Base-by-base conservation (phyloP, 2,797 vertebrate genomes). In the Euthynnus affinis region DNA sequence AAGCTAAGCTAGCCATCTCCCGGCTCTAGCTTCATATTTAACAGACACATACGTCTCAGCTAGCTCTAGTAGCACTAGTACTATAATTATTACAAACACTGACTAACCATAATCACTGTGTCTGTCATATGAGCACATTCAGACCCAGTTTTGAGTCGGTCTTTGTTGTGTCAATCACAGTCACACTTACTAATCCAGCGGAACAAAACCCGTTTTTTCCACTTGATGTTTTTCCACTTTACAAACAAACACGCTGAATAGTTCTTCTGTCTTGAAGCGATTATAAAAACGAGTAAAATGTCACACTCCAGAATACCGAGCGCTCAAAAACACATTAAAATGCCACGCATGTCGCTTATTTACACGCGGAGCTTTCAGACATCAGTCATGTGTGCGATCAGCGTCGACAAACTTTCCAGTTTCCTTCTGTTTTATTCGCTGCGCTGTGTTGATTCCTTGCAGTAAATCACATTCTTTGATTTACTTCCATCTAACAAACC, bases 401-500 rank as follows among this genome's bases (percentile, higher is more conserved):
- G 27, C 27, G 27, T 5, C 3, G 27, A 18, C 37, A 1, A 8
- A 15, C n/a, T 42, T 23, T 6, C 42, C n/a, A 58, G 0, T 17
- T 40, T 12, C 8, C 55, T 2, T 3, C 1, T 23, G 32, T 10
- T 37, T 29, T 32, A 1, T 32, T 7, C 6, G 6, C 29, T 32
- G 5, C 29, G 29, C 29, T 5, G 20, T 10, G 17, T 48, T 48
- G 49, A 73, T 81, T 42, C 61, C 32, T 60, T 46, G 60, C 32
- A 57, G 25, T 76, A 55, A 66, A 61, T 66, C 49, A 46, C 2
- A 15, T 20, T 17, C 25, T 12, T 25, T 10, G 17, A 60, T 49
- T n/a, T 58, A 10, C 42, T 23, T 22, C 18, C 37, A 2, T 42
- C n/a, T 0, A 40, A 66, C 29, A 40, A 3, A 61, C 29, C 59